Evolutionary conservation across 64 coral and sea anemone species (phyloP), one percentile per base, ranked within the genome.

Genomic region (Dendrophyllia cribrosa): DNA sequence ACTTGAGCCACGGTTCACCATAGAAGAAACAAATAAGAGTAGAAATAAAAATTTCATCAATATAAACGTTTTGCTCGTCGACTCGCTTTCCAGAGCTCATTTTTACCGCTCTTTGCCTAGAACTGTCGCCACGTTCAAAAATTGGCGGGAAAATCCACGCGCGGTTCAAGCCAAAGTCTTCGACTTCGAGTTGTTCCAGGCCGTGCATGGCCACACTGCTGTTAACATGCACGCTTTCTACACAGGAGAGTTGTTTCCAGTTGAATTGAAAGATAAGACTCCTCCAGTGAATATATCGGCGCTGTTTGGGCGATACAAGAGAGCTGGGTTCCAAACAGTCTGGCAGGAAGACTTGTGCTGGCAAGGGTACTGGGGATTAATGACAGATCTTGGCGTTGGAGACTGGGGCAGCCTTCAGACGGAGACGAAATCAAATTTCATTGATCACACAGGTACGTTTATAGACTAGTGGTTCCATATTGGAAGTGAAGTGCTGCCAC

Each of bases 331-430:
- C 74, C 93, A 95, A 74, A 91, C 94, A 59, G 52, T 87, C 2
- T 95, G 75, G 89, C 94, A 95, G 24, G 94, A 95, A 49, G 94
- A 95, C 71, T 66, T 95, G 89, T 95, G 94, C 51, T 95, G 85
- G 84, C 64, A 95, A 66, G 89, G 65, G 7, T 19, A 85, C 19
- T 95, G 94, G 94, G 94, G 94, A 62, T 51, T 95, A 25, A 23
- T 81, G 22, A 17, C 58, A 6, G 89, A 95, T 87, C 17, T 91
- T 19, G 87, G 76, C 11, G 66, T 44, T 21, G 48, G 50, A 4
- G 15, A 34, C 21, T 95, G 94, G 94, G 66, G 26, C 4, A n/a
- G 51, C 19, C 83, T 95, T 11, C 76, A 76, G 22, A 19, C 10
- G 51, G 76, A 63, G 69, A 21, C 77, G 68, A 77, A 86, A 58